Conservation (phyloP, 2,113 vertebrate species). For the Myotis brandtii region DNA sequence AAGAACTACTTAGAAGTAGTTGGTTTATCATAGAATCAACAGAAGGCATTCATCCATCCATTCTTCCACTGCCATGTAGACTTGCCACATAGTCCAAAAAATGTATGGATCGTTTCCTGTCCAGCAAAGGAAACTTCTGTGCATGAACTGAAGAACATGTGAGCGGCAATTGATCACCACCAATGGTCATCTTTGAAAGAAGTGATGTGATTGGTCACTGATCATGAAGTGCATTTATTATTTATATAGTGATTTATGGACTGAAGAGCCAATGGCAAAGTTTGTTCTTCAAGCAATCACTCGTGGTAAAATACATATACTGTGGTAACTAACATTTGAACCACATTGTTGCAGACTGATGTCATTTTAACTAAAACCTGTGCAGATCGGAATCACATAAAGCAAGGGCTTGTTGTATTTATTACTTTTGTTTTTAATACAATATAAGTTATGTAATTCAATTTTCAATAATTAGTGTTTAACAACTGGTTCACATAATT, state of each 20-base stretch:
- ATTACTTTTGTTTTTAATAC: constrained; percentile 43
- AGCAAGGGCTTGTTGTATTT: not conserved
- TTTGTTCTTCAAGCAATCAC: not conserved
- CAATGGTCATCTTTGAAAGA: not conserved
- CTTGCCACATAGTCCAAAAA: not conserved
- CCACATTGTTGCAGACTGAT: not conserved
- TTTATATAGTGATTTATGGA: not conserved
- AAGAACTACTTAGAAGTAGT: not conserved
- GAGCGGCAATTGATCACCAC: not conserved
- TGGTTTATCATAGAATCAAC: not conserved
- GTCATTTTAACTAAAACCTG: not conserved
- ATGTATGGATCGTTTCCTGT: not conserved
- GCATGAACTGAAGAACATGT: not conserved
- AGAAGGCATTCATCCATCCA: not conserved
- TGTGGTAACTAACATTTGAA: not conserved
- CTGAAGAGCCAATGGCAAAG: not conserved
- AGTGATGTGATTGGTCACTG: not conserved
- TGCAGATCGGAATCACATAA: not conserved
- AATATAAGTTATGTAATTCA: not conserved
- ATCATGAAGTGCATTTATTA: not conserved
- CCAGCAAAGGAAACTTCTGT: constrained; percentile 14
- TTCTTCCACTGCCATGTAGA: not conserved
- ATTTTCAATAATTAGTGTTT: not conserved
- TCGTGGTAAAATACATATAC: not conserved
- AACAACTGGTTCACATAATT: constrained; percentile 14